These are phyloP conservation scores for Cryptoprocta ferox DNA, from an alignment of 2,797 vertebrate genomes.

Conservation along the genomic window DNA sequence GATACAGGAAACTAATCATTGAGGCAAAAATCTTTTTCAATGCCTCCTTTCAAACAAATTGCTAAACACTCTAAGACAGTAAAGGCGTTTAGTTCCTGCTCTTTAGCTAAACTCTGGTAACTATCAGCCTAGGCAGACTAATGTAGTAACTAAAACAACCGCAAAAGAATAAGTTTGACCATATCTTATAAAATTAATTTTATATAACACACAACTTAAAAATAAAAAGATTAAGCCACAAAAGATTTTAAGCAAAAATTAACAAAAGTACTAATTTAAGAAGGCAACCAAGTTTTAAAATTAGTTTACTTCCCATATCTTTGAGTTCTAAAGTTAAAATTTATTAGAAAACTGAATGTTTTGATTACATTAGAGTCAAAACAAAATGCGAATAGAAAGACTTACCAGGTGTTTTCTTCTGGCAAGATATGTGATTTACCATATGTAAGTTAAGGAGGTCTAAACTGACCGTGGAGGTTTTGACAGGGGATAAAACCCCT, in stretches of 20 bases:
- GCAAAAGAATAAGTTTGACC: not conserved
- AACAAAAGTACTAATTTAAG: conserved; percentile 28
- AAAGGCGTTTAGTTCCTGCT: not conserved
- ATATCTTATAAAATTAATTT: conserved; percentile 14
- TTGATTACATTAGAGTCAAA: conserved; percentile 16
- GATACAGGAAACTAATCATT: not conserved
- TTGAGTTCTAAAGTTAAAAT: conserved; percentile 48
- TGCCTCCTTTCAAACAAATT: not conserved
- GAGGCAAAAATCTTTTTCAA: not conserved
- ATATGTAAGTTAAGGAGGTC: conserved; percentile 94
- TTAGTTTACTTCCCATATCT: conserved; percentile 41
- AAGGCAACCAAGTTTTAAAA: not conserved
- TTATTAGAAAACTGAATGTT: conserved; percentile 14
- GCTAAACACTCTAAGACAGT: not conserved
- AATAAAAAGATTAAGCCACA: conserved; percentile 44
- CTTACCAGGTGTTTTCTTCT: conserved; percentile 90
- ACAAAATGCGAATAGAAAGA: conserved; percentile 41
- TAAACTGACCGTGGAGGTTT: conserved; percentile 87
- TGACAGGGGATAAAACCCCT: conserved; percentile 79
- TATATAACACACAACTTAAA: not conserved
- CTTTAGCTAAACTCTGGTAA: not conserved
- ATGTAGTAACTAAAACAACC: not conserved
- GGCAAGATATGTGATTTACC: conserved; percentile 94
- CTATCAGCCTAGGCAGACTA: not conserved
- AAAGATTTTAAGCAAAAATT: not conserved